Base-by-base conservation (phyloP, 2,797 vertebrate genomes). In the Falco naumanni region DNA sequence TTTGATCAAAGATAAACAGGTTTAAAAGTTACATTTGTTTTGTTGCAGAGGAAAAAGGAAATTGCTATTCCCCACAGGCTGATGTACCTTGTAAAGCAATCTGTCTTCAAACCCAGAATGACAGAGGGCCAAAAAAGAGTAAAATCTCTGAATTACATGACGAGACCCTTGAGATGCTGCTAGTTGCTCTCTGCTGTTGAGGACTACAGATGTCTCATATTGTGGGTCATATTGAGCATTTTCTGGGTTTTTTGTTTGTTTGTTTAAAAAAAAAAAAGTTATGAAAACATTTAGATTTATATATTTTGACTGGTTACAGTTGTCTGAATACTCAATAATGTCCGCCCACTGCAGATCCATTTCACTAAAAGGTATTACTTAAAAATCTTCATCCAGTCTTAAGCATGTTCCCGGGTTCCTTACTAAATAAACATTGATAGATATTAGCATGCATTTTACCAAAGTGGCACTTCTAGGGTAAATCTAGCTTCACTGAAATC, bases 1-100 rank as follows among this genome's bases (percentile, higher is more conserved):
- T 98, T 98, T 97, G 98, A 99, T 98, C 97, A 98, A 98, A 98
- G 98, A 98, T 98, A 98, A 98, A 98, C 97, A 97, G 93, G 97
- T 98, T 95, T 90, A 97, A 98, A 98, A 98, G 97, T 98, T 98
- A 95, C 95, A 95, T 98, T 98, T 97, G 98, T 97, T 97, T 98
- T 98, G 93, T 97, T 98, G 97, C 96, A 96, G 96, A 92, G 84
- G 96, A 97, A 98, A 98, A 97, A 98, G 98, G 98, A 99, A 99
- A 98, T 98, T 98, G 96, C 71, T 95, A 83, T 98, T 99, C 98
- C 98, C 98, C 59, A 91, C 83, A 98, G 98, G 98, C 98, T 98
- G 97, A 97, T 97, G 95, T 98, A 98, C 98, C 98, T 98, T 98
- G 97, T 98, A 98, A 98, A 98, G 95, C 96, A 97, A 98, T 97